Base-by-base conservation (phyloP, 2,888 invertebrate genomes). In the Synergus umbraculus region DNA sequence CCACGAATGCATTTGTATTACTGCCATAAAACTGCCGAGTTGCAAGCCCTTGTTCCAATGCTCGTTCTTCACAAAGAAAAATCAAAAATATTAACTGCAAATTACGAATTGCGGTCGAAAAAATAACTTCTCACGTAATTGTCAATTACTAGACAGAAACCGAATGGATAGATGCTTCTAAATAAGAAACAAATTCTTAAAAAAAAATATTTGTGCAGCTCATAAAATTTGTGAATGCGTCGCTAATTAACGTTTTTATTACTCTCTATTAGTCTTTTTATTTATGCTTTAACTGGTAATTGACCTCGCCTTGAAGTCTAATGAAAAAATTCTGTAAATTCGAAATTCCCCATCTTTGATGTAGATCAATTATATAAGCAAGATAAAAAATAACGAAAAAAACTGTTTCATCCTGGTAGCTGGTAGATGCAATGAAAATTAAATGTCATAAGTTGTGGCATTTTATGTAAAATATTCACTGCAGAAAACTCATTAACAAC, bases 21-120 rank as follows among this genome's bases (percentile, higher is more conserved):
- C 22, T 29, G 78, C 67, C 79, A 78, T 78, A 76, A 77, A 84
- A 84, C 82, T 82, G 79, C 83, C 67, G 81, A 81, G 78, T 81
- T 79, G 79, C 58, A 8, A 10, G 46, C 46, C 12, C 46, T n/a
- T 58, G 15, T 58, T 58, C 18, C 58, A 58, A 18, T 8, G 18
- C 9, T 10, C 18, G 58, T 18, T 58, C 58, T 58, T 18, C 3
- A 2, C 9, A 18, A 58, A 58, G n/a, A 18, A 58, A 58, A 58
- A 18, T 9, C 10, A 18, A 46, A 58, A 58, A 58, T 18, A 58
- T 58, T 46, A 46, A 46, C 12, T 46, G 12, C 12, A 46, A 58
- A 58, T n/a, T 58, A 9, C 18, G 58, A 58, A 5, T 46, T 4
- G 46, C 46, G 13, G 12, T 29, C 29, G 3, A 29, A 29, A 29